phyloP scores from a whole-genome alignment of 2,113 vertebrate genomes.

The Myotis brandtii region DNA sequence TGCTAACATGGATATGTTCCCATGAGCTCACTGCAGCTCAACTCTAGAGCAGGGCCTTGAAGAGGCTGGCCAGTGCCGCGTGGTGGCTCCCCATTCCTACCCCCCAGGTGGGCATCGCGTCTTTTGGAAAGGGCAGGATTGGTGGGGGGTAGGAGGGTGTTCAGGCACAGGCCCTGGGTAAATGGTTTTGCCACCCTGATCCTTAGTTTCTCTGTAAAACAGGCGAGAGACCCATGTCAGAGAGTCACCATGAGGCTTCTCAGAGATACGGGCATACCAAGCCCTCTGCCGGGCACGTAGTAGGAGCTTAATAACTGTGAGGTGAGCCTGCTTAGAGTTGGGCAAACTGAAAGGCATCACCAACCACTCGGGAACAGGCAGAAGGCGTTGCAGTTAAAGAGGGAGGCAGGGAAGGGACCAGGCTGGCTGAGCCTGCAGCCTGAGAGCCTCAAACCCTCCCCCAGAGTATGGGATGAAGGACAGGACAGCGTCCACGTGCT shows the following conservation, averaged over 20 bases:
- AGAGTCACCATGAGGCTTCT: neutral
- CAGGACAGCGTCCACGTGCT: neutral
- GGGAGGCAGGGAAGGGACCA: neutral
- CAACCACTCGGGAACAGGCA: neutral
- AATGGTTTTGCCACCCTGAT: neutral
- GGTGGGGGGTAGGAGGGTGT: too few species aligned
- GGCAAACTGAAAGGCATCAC: neutral
- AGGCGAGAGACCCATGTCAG: neutral
- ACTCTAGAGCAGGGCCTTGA: neutral
- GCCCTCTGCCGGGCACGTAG: neutral
- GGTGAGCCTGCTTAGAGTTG: neutral
- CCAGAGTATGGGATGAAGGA: fast-evolving
- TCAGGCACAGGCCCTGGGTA: neutral
- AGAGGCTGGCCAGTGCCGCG: neutral
- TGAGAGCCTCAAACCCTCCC: neutral
- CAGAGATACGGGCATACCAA: neutral
- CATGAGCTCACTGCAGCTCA: neutral
- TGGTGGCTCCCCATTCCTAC: neutral
- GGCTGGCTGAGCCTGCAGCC: neutral
- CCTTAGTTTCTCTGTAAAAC: neutral
- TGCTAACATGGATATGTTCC: neutral
- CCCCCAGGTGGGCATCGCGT: neutral
- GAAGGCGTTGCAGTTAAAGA: neutral
- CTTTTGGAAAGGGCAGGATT: neutral
- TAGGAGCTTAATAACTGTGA: neutral